Evolutionary conservation across 1,140 invertebrate genomes (phyloP), one percentile per base, ranked within the genome.

Genomic region (Eubasilissa regina): DNA sequence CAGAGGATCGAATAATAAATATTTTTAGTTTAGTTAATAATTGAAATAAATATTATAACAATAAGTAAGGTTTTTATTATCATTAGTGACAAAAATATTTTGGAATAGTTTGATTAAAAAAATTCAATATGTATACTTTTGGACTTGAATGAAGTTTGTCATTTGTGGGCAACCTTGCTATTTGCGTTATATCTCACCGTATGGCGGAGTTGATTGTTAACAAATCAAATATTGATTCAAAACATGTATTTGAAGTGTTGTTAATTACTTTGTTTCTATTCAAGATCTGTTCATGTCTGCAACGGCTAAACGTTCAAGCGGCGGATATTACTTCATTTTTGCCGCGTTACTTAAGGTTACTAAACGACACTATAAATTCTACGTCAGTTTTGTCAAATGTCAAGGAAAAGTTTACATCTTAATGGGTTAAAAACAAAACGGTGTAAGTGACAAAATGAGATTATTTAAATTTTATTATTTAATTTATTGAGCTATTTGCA

Each of bases 181-280:
- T 51, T 51, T 8, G 48, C 48, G 48, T 51, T 51, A 51, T 68
- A 47, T 68, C 64, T 68, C 64, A 68, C 45, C 64, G 44, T 35
- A 47, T 45, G 64, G 60, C 17, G 17, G 45, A 68, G 64, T 17
- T 68, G 64, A 48, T 68, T 68, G 44, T 43, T 45, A 68, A 68
- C 64, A 68, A 45, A 68, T 17, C 64, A 68, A 68, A 68, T 68
- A 68, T 68, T 68, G 64, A 47, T 44, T 19, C n/a, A 19, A 68
- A 68, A 68, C 44, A 47, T 15, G 64, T 45, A 48, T 47, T 68
- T 68, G n/a, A 17, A 68, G 43, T 21, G 43, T 68, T 48, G 25
- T 35, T 35, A 51, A 48, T 68, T 68, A 68, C 64, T 17, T 68
- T 48, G 64, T 68, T 68, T 68, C 11, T 48, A 47, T 68, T 68